Evolutionary conservation across 2,797 vertebrate species (phyloP).

Genomic region (Pseudochirops corinnae): DNA sequence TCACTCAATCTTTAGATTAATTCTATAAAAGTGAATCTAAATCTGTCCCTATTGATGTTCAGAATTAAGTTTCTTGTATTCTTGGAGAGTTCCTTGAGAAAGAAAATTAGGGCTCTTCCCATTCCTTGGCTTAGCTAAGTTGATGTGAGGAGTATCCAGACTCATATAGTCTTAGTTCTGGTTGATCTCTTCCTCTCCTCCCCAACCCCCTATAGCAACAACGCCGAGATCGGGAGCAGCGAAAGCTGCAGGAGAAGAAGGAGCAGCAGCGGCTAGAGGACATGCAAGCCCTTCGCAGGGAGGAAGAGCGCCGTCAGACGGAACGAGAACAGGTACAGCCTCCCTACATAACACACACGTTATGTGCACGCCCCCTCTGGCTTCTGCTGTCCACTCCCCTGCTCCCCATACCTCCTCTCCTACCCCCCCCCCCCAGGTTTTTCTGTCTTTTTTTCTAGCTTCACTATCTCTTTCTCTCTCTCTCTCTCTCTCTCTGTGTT

Average conservation of each 20-base stretch:
- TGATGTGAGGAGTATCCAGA: not conserved
- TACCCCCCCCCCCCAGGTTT: constrained; percentile 33
- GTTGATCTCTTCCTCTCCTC: not conserved
- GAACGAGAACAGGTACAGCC: constrained; percentile 90
- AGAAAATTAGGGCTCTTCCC: not conserved
- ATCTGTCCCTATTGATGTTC: not conserved
- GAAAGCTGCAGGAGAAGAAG: constrained; percentile 95
- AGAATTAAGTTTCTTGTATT: not conserved
- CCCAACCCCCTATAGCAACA: constrained; percentile 89
- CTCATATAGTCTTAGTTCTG: not conserved
- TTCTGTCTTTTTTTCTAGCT: constrained; percentile 77
- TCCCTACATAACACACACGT: not conserved
- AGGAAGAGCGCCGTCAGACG: constrained; percentile 93
- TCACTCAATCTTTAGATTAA: not conserved
- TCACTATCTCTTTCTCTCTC: constrained; percentile 78
- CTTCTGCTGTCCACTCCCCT: constrained; percentile 65
- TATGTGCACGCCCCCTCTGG: not conserved
- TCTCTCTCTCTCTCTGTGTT: constrained; percentile 78
- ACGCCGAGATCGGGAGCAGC: constrained; percentile 93
- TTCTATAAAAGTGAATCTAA: not conserved
- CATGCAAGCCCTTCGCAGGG: constrained; percentile 88
- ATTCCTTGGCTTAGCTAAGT: not conserved
- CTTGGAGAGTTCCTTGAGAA: not conserved
- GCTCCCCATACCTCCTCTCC: constrained; percentile 39
- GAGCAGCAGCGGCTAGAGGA: constrained; percentile 92